Evolutionary conservation across 2,113 vertebrate species (phyloP).

Genomic region (Tauraco erythrolophus): DNA sequence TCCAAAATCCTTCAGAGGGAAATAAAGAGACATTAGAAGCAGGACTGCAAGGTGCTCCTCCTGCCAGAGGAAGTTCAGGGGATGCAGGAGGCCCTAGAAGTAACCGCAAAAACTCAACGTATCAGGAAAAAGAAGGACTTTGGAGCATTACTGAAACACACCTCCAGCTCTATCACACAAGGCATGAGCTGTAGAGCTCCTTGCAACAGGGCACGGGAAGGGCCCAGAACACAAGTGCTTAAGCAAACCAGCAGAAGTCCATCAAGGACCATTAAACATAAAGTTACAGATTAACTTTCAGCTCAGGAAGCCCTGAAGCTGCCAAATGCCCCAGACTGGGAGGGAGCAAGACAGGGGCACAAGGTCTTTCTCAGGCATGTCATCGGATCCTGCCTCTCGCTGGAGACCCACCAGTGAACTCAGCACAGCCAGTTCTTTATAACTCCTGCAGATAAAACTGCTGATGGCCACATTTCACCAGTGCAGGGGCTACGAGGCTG

Average conservation of each 20-base stretch:
- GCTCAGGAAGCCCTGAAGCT: neutral
- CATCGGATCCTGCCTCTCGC: fast-evolving
- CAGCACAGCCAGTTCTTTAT: neutral
- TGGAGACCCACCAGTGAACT: neutral
- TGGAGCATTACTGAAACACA: neutral
- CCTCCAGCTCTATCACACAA: neutral
- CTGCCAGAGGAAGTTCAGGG: neutral
- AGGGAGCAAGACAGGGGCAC: fast-evolving
- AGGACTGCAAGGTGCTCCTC: neutral
- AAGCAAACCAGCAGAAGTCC: neutral
- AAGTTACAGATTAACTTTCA: neutral
- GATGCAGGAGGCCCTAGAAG: neutral
- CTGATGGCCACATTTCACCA: neutral
- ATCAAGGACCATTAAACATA: neutral
- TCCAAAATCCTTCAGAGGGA: neutral
- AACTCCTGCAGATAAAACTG: neutral
- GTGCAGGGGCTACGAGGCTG: neutral
- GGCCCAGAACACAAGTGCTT: neutral
- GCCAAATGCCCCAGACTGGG: neutral
- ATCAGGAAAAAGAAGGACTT: neutral
- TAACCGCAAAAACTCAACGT: fast-evolving
- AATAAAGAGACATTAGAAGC: neutral
- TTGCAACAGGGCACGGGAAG: fast-evolving
- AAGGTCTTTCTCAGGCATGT: neutral
- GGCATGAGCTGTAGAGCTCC: neutral